Evolutionary conservation across 2,888 invertebrate genomes (phyloP).

Genomic region (Deilephila elpenor): DNA sequence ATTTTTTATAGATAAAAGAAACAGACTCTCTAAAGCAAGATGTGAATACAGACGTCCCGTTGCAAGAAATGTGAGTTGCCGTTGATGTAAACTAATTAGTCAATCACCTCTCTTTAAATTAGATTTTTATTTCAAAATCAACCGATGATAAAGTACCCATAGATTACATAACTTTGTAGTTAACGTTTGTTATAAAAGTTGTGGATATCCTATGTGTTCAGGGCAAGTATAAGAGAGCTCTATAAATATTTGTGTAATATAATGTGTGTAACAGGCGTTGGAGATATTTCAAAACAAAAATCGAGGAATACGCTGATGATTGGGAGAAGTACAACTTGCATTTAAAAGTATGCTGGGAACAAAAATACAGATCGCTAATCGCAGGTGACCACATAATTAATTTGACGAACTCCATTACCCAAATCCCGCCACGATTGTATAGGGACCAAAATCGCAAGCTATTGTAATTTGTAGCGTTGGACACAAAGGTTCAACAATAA

Average conservation of each 20-base stretch:
- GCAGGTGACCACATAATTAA: conserved; percentile 49
- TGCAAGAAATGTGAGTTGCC: conserved; percentile 55
- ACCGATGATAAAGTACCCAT: too few relatives aligned
- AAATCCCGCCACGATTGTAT: too few relatives aligned
- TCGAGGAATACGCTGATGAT: conserved; percentile 61
- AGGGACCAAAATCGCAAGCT: background rate
- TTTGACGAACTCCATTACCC: too few relatives aligned
- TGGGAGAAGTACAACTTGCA: conserved; percentile 69
- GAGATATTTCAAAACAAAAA: conserved; percentile 64
- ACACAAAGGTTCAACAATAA: too few relatives aligned
- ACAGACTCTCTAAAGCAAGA: conserved; percentile 52
- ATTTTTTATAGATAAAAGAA: conserved; percentile 62
- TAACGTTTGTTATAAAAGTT: too few relatives aligned
- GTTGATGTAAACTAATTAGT: too few relatives aligned
- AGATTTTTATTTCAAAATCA: too few relatives aligned
- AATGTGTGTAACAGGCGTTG: conserved; percentile 57
- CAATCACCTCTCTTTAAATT: too few relatives aligned
- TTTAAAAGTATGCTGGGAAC: conserved; percentile 68
- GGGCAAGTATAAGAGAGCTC: background rate
- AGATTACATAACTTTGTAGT: too few relatives aligned
- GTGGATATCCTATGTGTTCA: too few relatives aligned
- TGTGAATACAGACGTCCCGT: conserved; percentile 40
- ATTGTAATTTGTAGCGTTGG: too few relatives aligned
- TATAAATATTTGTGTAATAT: conserved; percentile 20
- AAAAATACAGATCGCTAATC: conserved; percentile 62